Conservation (phyloP, 2,888 invertebrate species). For the Andrena bicolor region DNA sequence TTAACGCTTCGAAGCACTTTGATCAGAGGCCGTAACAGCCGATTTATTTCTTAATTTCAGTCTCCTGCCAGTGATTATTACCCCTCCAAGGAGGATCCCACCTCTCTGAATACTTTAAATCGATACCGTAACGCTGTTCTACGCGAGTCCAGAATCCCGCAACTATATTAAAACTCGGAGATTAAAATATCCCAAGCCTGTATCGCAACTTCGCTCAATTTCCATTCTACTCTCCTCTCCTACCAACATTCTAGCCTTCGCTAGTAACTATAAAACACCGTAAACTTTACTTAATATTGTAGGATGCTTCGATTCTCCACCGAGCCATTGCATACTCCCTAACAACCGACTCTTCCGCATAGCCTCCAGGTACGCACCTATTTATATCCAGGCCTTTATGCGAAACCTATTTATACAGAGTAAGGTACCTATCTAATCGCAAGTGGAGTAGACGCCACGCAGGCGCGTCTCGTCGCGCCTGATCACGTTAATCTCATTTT, state of each 20-base stretch:
- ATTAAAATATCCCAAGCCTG: neutral
- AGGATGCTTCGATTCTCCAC: neutral
- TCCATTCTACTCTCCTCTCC: neutral
- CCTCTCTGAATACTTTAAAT: neutral
- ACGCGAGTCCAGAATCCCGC: too few species aligned
- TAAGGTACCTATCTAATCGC: neutral
- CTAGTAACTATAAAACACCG: too few species aligned
- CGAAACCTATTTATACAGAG: constrained; percentile 2
- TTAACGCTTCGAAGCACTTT: constrained; percentile 59
- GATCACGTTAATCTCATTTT: constrained; percentile 17
- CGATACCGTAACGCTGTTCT: neutral
- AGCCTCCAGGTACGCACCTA: neutral
- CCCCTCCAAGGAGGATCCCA: neutral
- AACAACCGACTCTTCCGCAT: neutral
- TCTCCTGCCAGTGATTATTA: neutral
- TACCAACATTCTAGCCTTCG: too few species aligned
- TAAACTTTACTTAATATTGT: neutral
- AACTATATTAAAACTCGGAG: neutral
- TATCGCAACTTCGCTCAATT: neutral
- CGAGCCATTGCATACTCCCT: neutral
- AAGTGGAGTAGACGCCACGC: neutral
- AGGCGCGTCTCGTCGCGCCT: neutral
- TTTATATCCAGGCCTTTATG: neutral
- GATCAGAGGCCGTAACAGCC: constrained; percentile 36
- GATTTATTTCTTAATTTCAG: constrained; percentile 48